phyloP scores from a whole-genome alignment of 2,888 invertebrate genomes.

The Rotaria magnacalcarata region DNA sequence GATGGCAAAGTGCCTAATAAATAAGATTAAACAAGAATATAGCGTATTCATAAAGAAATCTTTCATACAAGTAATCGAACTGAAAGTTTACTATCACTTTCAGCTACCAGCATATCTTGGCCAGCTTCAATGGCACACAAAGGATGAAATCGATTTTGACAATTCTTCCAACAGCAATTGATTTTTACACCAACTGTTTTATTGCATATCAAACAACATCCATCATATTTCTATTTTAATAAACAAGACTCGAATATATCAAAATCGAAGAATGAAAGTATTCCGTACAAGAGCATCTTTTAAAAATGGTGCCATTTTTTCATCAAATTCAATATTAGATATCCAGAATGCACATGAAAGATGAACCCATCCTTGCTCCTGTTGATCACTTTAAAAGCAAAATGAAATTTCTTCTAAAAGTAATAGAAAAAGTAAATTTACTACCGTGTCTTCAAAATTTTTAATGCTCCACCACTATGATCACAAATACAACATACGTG shows the following conservation, averaged over 20 bases:
- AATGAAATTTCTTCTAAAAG: not conserved
- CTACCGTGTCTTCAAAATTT: not conserved
- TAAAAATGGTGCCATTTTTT: not conserved
- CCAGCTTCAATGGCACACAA: not conserved
- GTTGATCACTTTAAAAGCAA: not conserved
- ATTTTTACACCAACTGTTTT: slow-evolving; percentile 6
- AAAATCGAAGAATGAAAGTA: not conserved
- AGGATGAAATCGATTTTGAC: not conserved
- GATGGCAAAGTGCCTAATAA: not conserved
- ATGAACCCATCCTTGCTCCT: not conserved
- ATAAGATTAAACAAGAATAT: not conserved
- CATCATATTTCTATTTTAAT: not conserved
- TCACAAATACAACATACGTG: not conserved
- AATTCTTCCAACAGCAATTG: not conserved
- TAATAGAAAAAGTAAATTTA: not conserved
- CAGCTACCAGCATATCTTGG: slow-evolving; percentile 17
- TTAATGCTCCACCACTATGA: not conserved
- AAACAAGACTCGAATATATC: not conserved
- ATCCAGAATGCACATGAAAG: slow-evolving; percentile 20
- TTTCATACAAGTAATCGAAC: not conserved
- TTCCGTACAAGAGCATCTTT: not conserved
- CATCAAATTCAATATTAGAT: not conserved
- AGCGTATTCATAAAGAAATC: no score
- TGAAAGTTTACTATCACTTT: not conserved
- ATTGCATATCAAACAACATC: not conserved